These are phyloP conservation scores for Phoenoteleia sp. DNA, from an alignment of 2,888 invertebrate genomes.

Conservation along the genomic window DNA sequence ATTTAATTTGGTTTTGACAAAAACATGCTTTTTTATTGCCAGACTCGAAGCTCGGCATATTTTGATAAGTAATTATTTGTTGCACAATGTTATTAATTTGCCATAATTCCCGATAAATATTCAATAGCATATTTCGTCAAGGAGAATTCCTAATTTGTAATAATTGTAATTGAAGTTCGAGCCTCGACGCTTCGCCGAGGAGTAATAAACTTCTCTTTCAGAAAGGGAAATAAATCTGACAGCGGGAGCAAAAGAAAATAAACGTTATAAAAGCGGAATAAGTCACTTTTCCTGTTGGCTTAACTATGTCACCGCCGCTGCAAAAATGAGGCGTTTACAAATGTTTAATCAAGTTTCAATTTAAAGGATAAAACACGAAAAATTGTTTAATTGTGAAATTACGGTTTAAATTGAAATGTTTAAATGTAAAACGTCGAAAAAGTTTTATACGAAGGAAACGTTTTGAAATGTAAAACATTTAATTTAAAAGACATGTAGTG, in stretches of 20 bases:
- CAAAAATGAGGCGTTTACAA: too few species aligned
- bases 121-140: conserved; percentile 34
- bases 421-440: too few species aligned
- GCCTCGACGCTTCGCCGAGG: neutral
- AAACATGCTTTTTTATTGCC: neutral
- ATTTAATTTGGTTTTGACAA: neutral
- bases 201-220: conserved; percentile 32
- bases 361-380: too few species aligned
- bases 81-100: conserved; percentile 46
- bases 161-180: conserved; percentile 40
- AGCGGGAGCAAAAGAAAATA: neutral
- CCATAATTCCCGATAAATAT: conserved; percentile 52
- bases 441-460: too few species aligned
- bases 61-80: conserved; percentile 50
- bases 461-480: too few species aligned
- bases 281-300: conserved; percentile 4
- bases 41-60: conserved; percentile 15
- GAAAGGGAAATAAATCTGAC: conserved; percentile 18
- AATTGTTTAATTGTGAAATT: too few species aligned
- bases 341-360: too few species aligned
- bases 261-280: neutral
- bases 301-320: neutral
- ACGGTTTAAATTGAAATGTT: too few species aligned
- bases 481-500: too few species aligned
- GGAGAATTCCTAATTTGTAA: conserved; percentile 64